These are phyloP conservation scores for Globodera ellingtonae DNA, from an alignment of 1,140 invertebrate species.

Conservation along the genomic window DNA sequence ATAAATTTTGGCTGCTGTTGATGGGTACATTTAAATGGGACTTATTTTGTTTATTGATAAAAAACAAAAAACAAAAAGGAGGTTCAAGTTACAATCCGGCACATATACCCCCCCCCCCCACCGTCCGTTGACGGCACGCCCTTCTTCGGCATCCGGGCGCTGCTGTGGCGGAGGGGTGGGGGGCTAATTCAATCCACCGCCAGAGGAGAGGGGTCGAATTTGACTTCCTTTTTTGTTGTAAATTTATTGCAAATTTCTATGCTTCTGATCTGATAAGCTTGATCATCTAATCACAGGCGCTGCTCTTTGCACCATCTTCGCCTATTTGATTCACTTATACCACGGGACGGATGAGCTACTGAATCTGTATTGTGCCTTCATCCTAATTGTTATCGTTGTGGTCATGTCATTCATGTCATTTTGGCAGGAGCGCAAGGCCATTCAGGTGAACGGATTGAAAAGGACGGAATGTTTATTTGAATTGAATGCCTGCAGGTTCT, in stretches of 20 bases:
- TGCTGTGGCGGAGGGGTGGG: too few relatives aligned
- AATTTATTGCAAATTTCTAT: slow-evolving; percentile 5
- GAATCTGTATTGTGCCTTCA: slow-evolving; percentile 63
- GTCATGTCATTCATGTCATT: slow-evolving; percentile 61
- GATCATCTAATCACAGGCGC: slow-evolving; percentile 25
- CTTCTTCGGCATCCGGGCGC: too few relatives aligned
- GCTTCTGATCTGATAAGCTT: not conserved
- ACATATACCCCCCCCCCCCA: too few relatives aligned
- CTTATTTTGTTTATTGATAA: too few relatives aligned
- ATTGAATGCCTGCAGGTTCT: slow-evolving; percentile 50
- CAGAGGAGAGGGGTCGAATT: too few relatives aligned
- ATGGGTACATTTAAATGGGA: slow-evolving; percentile 33
- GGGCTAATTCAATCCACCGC: too few relatives aligned
- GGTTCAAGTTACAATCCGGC: too few relatives aligned
- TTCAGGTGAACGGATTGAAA: slow-evolving; percentile 40
- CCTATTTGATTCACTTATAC: slow-evolving; percentile 64
- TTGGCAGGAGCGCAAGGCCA: slow-evolving; percentile 64
- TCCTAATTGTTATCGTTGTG: slow-evolving; percentile 59
- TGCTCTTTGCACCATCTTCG: slow-evolving; percentile 54
- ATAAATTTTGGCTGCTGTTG: slow-evolving; percentile 64
- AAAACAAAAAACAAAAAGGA: too few relatives aligned
- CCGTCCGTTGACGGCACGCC: too few relatives aligned
- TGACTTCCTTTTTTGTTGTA: too few relatives aligned
- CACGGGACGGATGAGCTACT: slow-evolving; percentile 58
- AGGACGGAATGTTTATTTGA: slow-evolving; percentile 23